Evolutionary conservation across 2,888 invertebrate genomes (phyloP).

Genomic region (Syrphus vitripennis): DNA sequence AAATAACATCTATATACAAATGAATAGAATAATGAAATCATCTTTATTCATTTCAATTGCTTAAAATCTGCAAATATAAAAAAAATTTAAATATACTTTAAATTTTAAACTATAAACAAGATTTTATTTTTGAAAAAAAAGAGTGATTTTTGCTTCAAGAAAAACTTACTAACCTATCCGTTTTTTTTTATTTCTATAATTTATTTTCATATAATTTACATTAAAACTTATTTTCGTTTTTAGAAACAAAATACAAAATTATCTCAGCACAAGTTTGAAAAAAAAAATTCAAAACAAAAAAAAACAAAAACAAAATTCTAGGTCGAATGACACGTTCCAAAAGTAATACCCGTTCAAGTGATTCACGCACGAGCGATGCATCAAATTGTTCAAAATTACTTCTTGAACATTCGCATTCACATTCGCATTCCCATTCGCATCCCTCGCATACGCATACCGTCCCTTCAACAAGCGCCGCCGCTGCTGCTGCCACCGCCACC

Average conservation of each 20-base stretch:
- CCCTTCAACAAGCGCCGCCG: conserved; percentile 70
- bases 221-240: conserved; percentile 7
- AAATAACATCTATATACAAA: too few species aligned
- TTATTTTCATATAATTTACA: not conserved
- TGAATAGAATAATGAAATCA: too few species aligned
- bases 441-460: conserved; percentile 74
- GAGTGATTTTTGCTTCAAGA: too few species aligned
- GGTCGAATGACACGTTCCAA: conserved; percentile 81
- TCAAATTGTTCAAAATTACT: conserved; percentile 79
- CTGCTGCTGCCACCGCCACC: not conserved
- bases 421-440: conserved; percentile 77
- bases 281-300: not conserved
- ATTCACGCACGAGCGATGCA: conserved; percentile 80
- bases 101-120: too few species aligned
- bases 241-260: not conserved
- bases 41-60: too few species aligned
- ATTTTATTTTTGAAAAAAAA: too few species aligned
- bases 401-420: conserved; percentile 79
- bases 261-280: not conserved
- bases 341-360: conserved; percentile 80
- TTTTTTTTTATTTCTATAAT: not conserved
- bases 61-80: too few species aligned
- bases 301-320: conserved; percentile 56
- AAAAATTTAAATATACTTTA: too few species aligned
- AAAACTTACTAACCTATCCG: too few species aligned